Evolutionary conservation across 2,888 invertebrate genomes (phyloP).

Genomic region (Sympetrum striolatum): DNA sequence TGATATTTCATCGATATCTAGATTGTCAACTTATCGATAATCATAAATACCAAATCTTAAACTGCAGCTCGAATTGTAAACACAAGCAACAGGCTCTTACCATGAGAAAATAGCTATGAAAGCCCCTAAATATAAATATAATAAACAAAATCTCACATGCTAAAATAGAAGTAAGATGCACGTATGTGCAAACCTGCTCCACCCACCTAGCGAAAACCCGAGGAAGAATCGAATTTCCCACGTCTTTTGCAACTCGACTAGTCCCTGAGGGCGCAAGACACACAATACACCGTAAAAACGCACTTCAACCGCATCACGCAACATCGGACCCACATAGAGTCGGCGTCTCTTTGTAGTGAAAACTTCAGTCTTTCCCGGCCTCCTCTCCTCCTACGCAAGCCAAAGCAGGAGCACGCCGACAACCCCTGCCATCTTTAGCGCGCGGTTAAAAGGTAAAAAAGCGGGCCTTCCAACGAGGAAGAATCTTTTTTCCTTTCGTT

Average conservation of each 20-base stretch:
- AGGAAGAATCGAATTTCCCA: too few species aligned
- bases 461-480: not conserved
- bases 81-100: too few species aligned
- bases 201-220: not conserved
- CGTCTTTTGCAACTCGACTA: not conserved
- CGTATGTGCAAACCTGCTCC: not conserved
- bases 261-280: not conserved
- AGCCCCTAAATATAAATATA: too few species aligned
- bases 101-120: too few species aligned
- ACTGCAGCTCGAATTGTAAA: too few species aligned
- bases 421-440: not conserved
- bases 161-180: too few species aligned
- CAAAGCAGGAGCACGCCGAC: not conserved
- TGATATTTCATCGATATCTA: too few species aligned
- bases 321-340: not conserved
- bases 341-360: not conserved
- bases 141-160: too few species aligned
- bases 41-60: too few species aligned
- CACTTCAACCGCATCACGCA: not conserved
- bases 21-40: too few species aligned
- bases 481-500: not conserved
- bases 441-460: not conserved
- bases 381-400: not conserved
- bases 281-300: slow-evolving; percentile 9
- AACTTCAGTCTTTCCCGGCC: not conserved